Conservation (phyloP, 1,140 invertebrate species). For the Macrotrachela quadricornifera region DNA sequence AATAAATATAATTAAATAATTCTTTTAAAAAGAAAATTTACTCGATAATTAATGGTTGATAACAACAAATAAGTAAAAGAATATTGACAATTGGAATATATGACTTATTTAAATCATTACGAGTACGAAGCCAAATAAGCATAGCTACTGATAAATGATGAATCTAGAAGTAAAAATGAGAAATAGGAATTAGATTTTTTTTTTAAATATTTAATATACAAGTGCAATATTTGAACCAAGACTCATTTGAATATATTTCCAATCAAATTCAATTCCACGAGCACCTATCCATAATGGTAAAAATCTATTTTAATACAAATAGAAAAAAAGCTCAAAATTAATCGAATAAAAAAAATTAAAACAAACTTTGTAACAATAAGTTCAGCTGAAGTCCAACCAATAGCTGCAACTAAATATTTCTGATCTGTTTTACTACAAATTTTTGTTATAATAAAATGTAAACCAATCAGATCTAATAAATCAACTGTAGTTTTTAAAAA, state of each 20-base stretch:
- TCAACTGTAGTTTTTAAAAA: constrained; percentile 77
- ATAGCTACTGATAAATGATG: constrained; percentile 67
- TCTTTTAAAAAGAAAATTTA: too few relatives aligned
- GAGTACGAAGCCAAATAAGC: constrained; percentile 69
- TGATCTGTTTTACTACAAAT: constrained; percentile 60
- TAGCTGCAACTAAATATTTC: constrained; percentile 74
- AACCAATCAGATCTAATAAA: constrained; percentile 65
- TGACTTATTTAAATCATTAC: constrained; percentile 52
- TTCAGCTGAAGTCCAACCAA: constrained; percentile 89
- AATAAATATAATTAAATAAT: too few relatives aligned
- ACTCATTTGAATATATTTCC: constrained; percentile 81
- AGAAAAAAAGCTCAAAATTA: background rate
- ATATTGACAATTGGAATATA: constrained; percentile 50
- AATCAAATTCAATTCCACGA: constrained; percentile 78
- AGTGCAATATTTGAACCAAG: constrained; percentile 78
- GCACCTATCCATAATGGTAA: constrained; percentile 78
- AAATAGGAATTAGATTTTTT: background rate
- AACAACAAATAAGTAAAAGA: constrained; percentile 48
- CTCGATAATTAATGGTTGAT: constrained; percentile 58
- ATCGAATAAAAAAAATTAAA: too few relatives aligned
- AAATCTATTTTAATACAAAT: constrained; percentile 36
- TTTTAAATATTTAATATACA: constrained; percentile 30
- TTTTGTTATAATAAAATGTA: constrained; percentile 63
- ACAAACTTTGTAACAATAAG: constrained; percentile 46
- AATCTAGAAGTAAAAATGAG: constrained; percentile 31